Evolutionary conservation across 2,888 invertebrate species (phyloP), one percentile per base, ranked within the genome.

Genomic region (Nebria salina): DNA sequence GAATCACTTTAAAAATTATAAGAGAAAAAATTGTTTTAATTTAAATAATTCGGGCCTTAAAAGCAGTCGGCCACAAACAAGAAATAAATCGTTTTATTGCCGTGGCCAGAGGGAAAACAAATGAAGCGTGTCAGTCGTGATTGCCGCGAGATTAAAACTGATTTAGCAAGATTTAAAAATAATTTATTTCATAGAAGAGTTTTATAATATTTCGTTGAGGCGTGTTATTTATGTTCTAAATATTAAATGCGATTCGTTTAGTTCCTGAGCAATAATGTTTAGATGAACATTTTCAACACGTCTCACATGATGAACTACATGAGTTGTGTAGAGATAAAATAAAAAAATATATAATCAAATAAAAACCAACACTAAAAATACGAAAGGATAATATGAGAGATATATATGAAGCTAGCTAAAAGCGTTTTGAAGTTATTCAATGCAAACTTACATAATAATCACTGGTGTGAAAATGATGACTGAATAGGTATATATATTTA

Each of bases 401-500:
- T 79, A 72, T 70, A 70, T 64, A 75, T 80, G 78, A 78, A 78
- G 75, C 75, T 80, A 80, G 64, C 80, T 80, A 80, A 80, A 75
- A 75, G 80, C 79, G 25, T 54, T 72, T 75, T 25, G 64, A 54
- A 26, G 20, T 43, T 20, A 75, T 54, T 54, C 15, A n/a, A 43
- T 75, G 43, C 11, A 41, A 54, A 80, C 75, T 80, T 80, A 80
- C 80, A 80, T 75, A 26, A 72, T 34, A 70, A 75, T 75, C 72
- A 80, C 41, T 80, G 80, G 74, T 78, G 73, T 41, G 68, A 54
- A 54, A 64, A 64, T 75, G 64, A 80, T 80, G 65, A 75, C 66
- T 80, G 75, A 80, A 66, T 34, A 34, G 34, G 34, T 34, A 75
- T 72, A 66, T 73, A 70, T 20, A 26, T 41, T n/a, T 73, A 41